These are phyloP conservation scores for Helicoverpa armigera DNA, from an alignment of 1,140 invertebrate genomes.

Conservation along the genomic window DNA sequence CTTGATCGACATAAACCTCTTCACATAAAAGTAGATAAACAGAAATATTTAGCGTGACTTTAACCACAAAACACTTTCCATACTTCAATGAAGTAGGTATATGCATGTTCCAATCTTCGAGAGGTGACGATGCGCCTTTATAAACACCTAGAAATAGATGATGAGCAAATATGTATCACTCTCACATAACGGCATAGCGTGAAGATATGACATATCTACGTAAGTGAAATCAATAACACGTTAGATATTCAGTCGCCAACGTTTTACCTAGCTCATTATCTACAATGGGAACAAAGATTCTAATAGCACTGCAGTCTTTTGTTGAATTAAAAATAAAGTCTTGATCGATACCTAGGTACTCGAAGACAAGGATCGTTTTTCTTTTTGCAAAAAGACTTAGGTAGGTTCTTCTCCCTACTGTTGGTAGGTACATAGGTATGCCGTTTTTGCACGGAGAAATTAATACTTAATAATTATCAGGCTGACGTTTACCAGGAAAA, in stretches of 20 bases:
- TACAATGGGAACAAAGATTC: neutral
- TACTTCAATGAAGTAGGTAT: neutral
- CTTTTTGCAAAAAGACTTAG: no score
- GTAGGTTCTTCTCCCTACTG: no score
- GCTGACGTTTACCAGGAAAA: no score
- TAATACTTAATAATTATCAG: no score
- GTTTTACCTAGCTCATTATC: conserved; percentile 15
- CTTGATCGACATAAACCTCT: neutral
- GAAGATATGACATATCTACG: conserved; percentile 12
- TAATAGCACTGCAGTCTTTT: neutral
- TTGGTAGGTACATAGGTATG: no score
- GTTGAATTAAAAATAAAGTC: neutral
- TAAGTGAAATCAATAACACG: conserved; percentile 31
- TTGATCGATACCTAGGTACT: no score
- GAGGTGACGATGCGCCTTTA: neutral
- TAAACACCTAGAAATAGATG: neutral
- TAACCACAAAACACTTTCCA: neutral
- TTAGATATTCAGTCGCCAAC: conserved; percentile 29
- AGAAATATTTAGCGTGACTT: no score
- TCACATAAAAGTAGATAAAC: no score
- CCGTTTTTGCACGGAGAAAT: no score
- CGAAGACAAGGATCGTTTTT: no score
- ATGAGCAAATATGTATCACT: neutral
- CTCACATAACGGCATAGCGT: conserved; percentile 19
- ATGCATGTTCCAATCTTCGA: neutral